Evolutionary conservation across 2,888 invertebrate species (phyloP).

Genomic region (Bombylius major): DNA sequence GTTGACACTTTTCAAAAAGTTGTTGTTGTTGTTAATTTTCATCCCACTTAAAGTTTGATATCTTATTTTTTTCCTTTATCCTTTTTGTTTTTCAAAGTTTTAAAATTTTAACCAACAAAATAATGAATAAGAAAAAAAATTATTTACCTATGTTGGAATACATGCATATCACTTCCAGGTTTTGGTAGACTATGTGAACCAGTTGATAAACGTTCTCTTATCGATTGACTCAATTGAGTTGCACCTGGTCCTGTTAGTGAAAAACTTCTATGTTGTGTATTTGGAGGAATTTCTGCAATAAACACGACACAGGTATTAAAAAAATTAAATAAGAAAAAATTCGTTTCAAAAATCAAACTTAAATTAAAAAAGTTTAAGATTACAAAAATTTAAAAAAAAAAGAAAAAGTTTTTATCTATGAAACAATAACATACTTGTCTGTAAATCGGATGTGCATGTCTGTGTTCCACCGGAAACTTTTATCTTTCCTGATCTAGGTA

Average conservation of each 20-base stretch:
- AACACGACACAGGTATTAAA: constrained; percentile 1
- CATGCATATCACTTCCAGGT: constrained; percentile 50
- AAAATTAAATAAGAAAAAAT: neutral
- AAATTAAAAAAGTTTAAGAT: neutral
- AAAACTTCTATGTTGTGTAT: constrained; percentile 70
- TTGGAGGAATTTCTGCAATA: constrained; percentile 45
- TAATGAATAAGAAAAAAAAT: too few species aligned
- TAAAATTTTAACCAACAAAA: too few species aligned
- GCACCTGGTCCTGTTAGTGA: constrained; percentile 75
- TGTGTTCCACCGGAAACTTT: constrained; percentile 86
- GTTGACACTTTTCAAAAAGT: too few species aligned
- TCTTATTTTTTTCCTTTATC: too few species aligned
- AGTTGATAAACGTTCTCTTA: constrained; percentile 66
- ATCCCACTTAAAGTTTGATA: too few species aligned
- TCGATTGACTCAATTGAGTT: constrained; percentile 74
- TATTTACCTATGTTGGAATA: constrained; percentile 48
- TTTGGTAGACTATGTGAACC: constrained; percentile 82
- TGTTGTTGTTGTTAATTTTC: too few species aligned
- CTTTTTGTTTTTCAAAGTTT: too few species aligned
- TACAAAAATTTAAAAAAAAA: neutral
- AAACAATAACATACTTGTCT: constrained; percentile 46
- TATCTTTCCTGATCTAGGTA: constrained; percentile 66
- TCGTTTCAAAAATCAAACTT: neutral
- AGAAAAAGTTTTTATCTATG: too few species aligned
- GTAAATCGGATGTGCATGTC: constrained; percentile 67